Conservation (phyloP, 1,140 invertebrate species). For the Melitaea cinxia region DNA sequence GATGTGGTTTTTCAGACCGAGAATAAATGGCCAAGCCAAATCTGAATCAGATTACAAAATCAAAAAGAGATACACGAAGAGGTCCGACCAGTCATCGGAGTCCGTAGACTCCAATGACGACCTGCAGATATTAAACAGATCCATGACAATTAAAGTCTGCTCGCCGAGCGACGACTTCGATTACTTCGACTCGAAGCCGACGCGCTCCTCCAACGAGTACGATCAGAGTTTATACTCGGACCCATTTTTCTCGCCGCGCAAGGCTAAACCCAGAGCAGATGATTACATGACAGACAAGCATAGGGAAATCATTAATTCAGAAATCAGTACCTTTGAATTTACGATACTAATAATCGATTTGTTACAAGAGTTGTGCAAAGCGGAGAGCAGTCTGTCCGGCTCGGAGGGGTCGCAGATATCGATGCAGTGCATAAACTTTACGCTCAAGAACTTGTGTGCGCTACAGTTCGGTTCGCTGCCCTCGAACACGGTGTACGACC, state of each 20-base stretch:
- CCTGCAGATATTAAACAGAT: slow-evolving; percentile 80
- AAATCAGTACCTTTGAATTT: slow-evolving; percentile 83
- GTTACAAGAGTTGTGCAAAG: slow-evolving; percentile 82
- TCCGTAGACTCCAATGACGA: slow-evolving; percentile 81
- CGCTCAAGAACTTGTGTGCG: slow-evolving; percentile 83
- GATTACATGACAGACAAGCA: slow-evolving; percentile 82
- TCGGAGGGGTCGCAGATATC: slow-evolving; percentile 82
- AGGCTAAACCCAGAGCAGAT: slow-evolving; percentile 69
- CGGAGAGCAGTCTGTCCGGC: slow-evolving; percentile 77
- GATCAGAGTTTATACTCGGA: slow-evolving; percentile 59
- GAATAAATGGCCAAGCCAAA: slow-evolving; percentile 45
- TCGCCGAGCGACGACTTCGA: slow-evolving; percentile 85
- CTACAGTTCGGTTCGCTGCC: slow-evolving; percentile 82
- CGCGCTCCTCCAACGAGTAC: slow-evolving; percentile 82
- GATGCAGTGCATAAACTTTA: slow-evolving; percentile 84
- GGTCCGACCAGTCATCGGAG: slow-evolving; percentile 74
- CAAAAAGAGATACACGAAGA: slow-evolving; percentile 46
- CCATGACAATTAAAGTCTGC: slow-evolving; percentile 82
- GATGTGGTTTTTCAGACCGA: slow-evolving; percentile 48
- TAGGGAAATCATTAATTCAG: slow-evolving; percentile 79
- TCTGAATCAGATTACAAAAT: slow-evolving; percentile 46
- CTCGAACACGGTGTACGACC: slow-evolving; percentile 44
- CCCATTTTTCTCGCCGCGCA: slow-evolving; percentile 56
- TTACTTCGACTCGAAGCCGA: slow-evolving; percentile 83
- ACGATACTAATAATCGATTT: slow-evolving; percentile 83